phyloP scores from a whole-genome alignment of 2,888 invertebrate genomes.

The Cryptophagus acutangulus region DNA sequence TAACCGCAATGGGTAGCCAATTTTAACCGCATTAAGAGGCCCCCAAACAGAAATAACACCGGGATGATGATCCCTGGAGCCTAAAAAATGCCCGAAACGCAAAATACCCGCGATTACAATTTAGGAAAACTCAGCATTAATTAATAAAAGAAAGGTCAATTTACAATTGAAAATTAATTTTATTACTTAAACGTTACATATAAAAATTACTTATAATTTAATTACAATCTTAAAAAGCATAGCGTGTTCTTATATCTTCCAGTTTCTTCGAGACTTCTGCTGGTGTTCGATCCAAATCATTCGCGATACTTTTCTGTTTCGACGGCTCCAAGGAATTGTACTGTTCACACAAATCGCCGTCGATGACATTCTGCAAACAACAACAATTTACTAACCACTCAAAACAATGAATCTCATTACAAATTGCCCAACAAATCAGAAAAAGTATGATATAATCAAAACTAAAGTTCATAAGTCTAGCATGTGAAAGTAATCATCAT shows the following conservation, averaged over 20 bases:
- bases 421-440: not conserved
- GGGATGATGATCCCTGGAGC: no score
- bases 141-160: no score
- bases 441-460: conserved; percentile 15
- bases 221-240: conserved; percentile 92
- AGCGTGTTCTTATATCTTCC: conserved; percentile 97
- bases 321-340: conserved; percentile 91
- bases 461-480: conserved; percentile 42
- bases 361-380: conserved; percentile 83
- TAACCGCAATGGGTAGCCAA: no score
- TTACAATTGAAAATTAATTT: no score
- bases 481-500: conserved; percentile 35
- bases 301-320: conserved; percentile 93
- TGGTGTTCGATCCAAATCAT: conserved; percentile 90
- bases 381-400: conserved; percentile 10
- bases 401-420: not conserved
- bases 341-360: conserved; percentile 98
- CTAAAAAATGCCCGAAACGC: no score
- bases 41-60: no score
- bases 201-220: no score
- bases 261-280: conserved; percentile 98
- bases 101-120: no score
- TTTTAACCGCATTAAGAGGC: no score
- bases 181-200: no score
- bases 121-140: no score